Conservation (phyloP, 2,888 invertebrate genomes). For the Dryadula phaetusa region DNA sequence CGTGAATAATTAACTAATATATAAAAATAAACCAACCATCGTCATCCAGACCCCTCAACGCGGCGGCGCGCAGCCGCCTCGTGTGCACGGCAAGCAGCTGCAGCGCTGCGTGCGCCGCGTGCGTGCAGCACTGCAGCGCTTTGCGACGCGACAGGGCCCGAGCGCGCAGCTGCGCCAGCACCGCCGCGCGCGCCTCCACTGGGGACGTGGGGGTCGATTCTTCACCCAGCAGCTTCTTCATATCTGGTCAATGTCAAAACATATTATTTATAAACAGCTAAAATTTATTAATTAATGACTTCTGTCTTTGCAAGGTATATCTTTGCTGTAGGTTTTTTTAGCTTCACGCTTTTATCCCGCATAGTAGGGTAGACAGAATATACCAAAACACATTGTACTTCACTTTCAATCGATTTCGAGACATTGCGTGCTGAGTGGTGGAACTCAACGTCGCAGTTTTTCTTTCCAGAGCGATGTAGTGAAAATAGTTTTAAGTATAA, state of each 20-base stretch:
- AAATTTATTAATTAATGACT: too few species aligned
- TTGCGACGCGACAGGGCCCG: slow-evolving; percentile 64
- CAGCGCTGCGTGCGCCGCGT: slow-evolving; percentile 88
- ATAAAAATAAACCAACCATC: slow-evolving; percentile 1
- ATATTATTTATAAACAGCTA: too few species aligned
- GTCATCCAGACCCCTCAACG: slow-evolving; percentile 63
- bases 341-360: too few species aligned
- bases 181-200: slow-evolving; percentile 57
- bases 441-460: too few species aligned
- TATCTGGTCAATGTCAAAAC: slow-evolving; percentile 71
- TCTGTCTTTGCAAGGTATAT: too few species aligned
- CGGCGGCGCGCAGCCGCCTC: slow-evolving; percentile 87
- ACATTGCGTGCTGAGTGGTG: too few species aligned
- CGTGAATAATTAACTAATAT: background rate
- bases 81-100: slow-evolving; percentile 92
- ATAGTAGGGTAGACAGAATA: too few species aligned
- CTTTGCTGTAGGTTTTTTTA: too few species aligned
- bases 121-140: slow-evolving; percentile 85
- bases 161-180: slow-evolving; percentile 49
- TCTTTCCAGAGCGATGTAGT: too few species aligned
- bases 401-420: too few species aligned
- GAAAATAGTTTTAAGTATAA: too few species aligned
- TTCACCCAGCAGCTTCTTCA: slow-evolving; percentile 77
- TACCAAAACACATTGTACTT: too few species aligned
- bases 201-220: slow-evolving; percentile 52